Base-by-base conservation (phyloP, 2,888 invertebrate genomes). In the Hoplodrina ambigua region DNA sequence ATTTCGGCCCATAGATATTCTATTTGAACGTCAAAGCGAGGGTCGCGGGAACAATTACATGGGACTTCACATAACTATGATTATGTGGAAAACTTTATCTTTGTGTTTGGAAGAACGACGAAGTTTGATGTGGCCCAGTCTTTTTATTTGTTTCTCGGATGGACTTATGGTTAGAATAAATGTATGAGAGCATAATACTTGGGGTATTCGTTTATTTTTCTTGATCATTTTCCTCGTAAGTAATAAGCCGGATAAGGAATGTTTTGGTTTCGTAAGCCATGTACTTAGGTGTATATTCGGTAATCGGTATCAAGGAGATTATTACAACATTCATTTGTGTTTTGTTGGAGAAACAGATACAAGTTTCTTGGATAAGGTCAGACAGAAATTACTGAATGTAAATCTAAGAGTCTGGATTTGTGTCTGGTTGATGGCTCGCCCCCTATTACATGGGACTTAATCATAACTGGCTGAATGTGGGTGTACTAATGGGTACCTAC, bases 61-160 rank as follows among this genome's bases (percentile, higher is more conserved):
- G 50, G 53, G 61, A 68, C 44, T 49, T 59, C 72, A 68, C 71
- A 76, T 70, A 78, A 69, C 74, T 73, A 68, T 76, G 61, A 75
- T 71, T 81, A 75, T 78, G 81, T 78, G 67, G 69, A 53, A 74
- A 83, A 81, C 74, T 85, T 78, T 73, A 62, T 78, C 78, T 71
- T 83, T 74, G 72, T 77, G 54, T 61, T 61, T 49, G 25, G 54
- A 62, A 72, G 67, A 44, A 79, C 66, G 68, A 37, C 41, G 50
- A 73, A 73, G 76, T 82, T 82, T 80, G 79, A 72, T 78, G 61
- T 56, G 59, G 58, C 44, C 53, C 56, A 52, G 72, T 52, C 50
- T 84, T 81, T 83, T 82, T 82, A 84, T 79, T 82, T 82, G 79
- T 78, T 75, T 62, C 58, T 53, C 63, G 20, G 50, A 69, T 57